These are phyloP conservation scores for Bujurquina vittata DNA, from an alignment of 2,113 vertebrate genomes.

Conservation along the genomic window DNA sequence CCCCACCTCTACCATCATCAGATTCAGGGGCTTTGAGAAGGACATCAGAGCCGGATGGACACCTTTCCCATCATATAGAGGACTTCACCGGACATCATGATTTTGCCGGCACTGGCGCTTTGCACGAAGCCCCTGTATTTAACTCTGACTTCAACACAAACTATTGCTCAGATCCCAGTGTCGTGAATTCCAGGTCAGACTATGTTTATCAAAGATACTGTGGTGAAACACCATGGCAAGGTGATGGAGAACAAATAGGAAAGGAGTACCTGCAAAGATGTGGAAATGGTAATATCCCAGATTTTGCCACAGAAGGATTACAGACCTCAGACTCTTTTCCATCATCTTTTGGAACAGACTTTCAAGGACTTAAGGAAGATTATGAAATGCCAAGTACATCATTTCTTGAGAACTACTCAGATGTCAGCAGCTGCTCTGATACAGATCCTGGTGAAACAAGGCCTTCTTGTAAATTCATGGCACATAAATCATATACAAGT, in stretches of 20 bases:
- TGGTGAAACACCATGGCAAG: slow-evolving; percentile 60
- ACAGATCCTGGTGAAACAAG: slow-evolving; percentile 52
- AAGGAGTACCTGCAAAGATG: slow-evolving; percentile 50
- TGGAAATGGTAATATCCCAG: slow-evolving; percentile 35
- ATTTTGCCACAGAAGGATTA: slow-evolving; percentile 50
- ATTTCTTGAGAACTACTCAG: slow-evolving; percentile 70
- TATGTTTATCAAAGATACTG: slow-evolving; percentile 62
- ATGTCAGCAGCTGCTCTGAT: slow-evolving; percentile 79
- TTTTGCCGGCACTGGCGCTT: slow-evolving; percentile 45
- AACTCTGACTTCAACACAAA: slow-evolving; percentile 59
- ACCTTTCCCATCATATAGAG: slow-evolving; percentile 60
- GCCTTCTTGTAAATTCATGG: slow-evolving; percentile 59
- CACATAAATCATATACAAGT: slow-evolving; percentile 27
- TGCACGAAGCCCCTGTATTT: slow-evolving; percentile 43
- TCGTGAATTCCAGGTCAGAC: slow-evolving; percentile 51
- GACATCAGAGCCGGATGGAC: slow-evolving; percentile 60
- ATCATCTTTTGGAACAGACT: slow-evolving; percentile 52
- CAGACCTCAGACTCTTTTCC: slow-evolving; percentile 41
- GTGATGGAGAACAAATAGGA: slow-evolving; percentile 47
- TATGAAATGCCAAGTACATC: slow-evolving; percentile 52
- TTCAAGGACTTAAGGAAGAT: slow-evolving; percentile 65
- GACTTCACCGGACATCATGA: slow-evolving; percentile 62
- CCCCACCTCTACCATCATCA: slow-evolving; percentile 51
- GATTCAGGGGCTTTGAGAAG: slow-evolving; percentile 56
- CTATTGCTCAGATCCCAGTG: slow-evolving; percentile 45